These are phyloP conservation scores for Eretmocerus hayati DNA, from an alignment of 2,888 invertebrate species.

Conservation along the genomic window DNA sequence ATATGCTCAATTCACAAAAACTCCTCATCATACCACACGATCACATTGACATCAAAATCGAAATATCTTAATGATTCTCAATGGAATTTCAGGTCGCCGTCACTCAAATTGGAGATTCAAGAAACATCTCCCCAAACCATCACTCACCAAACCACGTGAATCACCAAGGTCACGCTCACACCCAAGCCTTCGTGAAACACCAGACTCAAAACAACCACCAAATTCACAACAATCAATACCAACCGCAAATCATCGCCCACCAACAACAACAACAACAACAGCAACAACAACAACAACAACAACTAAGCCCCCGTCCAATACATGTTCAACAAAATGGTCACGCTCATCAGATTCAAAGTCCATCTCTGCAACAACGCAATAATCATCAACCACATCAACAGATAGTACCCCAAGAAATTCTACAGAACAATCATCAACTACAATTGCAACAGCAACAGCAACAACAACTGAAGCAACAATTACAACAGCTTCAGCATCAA, in stretches of 20 bases:
- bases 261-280: no score
- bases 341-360: constrained; percentile 16
- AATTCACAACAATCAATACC: not conserved
- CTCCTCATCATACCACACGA: no score
- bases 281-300: constrained; percentile 1
- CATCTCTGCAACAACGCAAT: constrained; percentile 20
- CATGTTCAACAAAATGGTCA: constrained; percentile 23
- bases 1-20: no score
- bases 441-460: constrained; percentile 19
- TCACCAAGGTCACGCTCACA: not conserved
- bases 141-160: constrained; percentile 1
- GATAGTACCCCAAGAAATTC: not conserved
- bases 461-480: constrained; percentile 33
- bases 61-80: not conserved
- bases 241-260: no score
- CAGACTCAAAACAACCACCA: not conserved
- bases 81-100: constrained; percentile 2
- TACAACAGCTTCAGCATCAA: constrained; percentile 28
- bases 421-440: not conserved
- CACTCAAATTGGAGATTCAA: constrained; percentile 5
- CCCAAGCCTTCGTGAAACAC: not conserved
- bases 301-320: not conserved
- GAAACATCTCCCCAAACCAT: not conserved
- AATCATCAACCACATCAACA: not conserved
- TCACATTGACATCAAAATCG: no score